Base-by-base conservation (phyloP, 2,797 vertebrate species). In the Sebastes trivittatus region DNA sequence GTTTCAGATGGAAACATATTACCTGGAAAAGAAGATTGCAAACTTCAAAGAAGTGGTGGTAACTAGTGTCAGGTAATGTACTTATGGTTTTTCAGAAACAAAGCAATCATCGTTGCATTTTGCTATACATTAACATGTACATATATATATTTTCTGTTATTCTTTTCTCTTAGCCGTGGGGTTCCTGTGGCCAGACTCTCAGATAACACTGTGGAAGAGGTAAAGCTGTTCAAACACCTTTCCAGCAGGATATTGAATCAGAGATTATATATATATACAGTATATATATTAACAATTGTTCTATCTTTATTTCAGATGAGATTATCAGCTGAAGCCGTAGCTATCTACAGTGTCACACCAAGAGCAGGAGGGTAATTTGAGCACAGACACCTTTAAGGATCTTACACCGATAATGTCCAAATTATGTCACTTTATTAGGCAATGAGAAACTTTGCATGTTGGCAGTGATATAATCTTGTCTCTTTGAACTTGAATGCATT, bases 11-110 rank as follows among this genome's bases (percentile, higher is more conserved):
- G 5, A 1, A 5, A 4, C 0, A 0, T 72, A 49, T 78, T 90
- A 90, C 58, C 0, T 0, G 18, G 0, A 0, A 4, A 3, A 14
- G 1, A 34, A 16, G 0, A 14, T 89, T 30, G 0, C 0, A 29
- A 11, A 66, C 55, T 84, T 86, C 38, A 68, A 62, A 78, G 23
- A n/a, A 11, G 74, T 90, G 3, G 2, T 60, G n/a, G 87, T 90
- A 18, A 81, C 9, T 2, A 27, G 1, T 6, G 46, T 90, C 32
- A 81, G 85, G 89, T 90, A 85, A 60, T 29, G 30, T 32, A 70
- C 16, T 56, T 20, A 3, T 10, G 22, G 14, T 49, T 22, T 61
- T 46, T 49, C 58, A 22, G 4, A 23, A 23, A 38, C 36, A 38
- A 38, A 38, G 22, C 3, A 1, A 13, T 66, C 10, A 59, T 65